A percentile compares a stretch with the other conserved stretches of the same genome.
phyloP scores from a whole-genome alignment of 2,113 vertebrate genomes.

The Donacobius atricapilla region DNA sequence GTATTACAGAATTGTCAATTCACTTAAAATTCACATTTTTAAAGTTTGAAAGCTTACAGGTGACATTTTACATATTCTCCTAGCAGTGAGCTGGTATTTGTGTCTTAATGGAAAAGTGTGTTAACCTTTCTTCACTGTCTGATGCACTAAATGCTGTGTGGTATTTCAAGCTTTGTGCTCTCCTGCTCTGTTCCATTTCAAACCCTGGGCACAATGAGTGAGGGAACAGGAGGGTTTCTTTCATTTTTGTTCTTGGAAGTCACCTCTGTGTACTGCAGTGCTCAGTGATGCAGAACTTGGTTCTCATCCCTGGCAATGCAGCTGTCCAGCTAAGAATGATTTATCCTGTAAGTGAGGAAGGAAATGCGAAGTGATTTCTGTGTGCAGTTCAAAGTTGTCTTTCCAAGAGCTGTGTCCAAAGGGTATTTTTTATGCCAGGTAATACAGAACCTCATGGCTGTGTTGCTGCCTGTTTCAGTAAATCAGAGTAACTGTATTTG shows the following conservation, averaged over 20 bases:
- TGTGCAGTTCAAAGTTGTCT: not conserved
- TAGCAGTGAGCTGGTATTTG: not conserved
- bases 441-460: not conserved
- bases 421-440: not conserved
- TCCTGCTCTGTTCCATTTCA: not conserved
- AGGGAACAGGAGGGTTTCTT: not conserved
- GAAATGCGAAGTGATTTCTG: not conserved
- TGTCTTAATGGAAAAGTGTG: not conserved
- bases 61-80: not conserved
- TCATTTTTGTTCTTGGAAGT: not conserved
- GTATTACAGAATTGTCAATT: not conserved
- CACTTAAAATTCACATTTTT: not conserved
- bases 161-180: not conserved
- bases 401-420: not conserved
- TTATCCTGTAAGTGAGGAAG: not conserved
- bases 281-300: not conserved
- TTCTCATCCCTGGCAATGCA: not conserved
- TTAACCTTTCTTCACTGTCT: not conserved
- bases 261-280: not conserved
- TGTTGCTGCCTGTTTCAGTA: not conserved
- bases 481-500: not conserved
- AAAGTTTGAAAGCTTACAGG: not conserved
- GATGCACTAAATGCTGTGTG: not conserved
- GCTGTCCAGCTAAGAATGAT: not conserved
- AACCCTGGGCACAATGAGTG: not conserved